Evolutionary conservation across 2,113 vertebrate species (phyloP).

Genomic region (Phrynosoma platyrhinos): DNA sequence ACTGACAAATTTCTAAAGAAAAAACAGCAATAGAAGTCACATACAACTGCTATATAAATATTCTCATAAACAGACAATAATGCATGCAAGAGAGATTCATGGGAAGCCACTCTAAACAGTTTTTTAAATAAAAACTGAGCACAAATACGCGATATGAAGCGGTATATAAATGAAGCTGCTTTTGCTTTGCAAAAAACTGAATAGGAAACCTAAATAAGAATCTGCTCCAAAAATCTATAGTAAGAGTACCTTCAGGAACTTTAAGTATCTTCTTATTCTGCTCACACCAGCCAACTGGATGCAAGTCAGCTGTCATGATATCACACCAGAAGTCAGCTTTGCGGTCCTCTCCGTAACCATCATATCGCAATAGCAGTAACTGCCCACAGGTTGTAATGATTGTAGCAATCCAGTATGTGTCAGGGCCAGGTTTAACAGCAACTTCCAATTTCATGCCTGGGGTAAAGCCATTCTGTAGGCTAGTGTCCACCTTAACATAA

Average conservation of each 20-base stretch:
- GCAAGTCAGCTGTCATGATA: constrained; percentile 91
- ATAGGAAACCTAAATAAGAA: neutral
- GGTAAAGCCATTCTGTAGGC: constrained; percentile 92
- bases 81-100: neutral
- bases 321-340: constrained; percentile 97
- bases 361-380: constrained; percentile 92
- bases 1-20: neutral
- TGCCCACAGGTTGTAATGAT: constrained; percentile 96
- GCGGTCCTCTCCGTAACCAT: constrained; percentile 94
- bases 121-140: neutral
- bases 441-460: constrained; percentile 98
- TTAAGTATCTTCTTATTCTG: constrained; percentile 90
- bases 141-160: no score
- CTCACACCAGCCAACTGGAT: constrained; percentile 93
- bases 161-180: no score
- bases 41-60: neutral
- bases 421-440: constrained; percentile 84
- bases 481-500: constrained; percentile 89
- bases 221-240: neutral
- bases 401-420: constrained; percentile 94
- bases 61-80: neutral
- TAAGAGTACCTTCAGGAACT: constrained; percentile 89
- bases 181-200: no score
- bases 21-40: neutral
- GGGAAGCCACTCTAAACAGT: neutral